Evolutionary conservation across 2,113 vertebrate genomes (phyloP).

Genomic region (Bostrychus sinensis): DNA sequence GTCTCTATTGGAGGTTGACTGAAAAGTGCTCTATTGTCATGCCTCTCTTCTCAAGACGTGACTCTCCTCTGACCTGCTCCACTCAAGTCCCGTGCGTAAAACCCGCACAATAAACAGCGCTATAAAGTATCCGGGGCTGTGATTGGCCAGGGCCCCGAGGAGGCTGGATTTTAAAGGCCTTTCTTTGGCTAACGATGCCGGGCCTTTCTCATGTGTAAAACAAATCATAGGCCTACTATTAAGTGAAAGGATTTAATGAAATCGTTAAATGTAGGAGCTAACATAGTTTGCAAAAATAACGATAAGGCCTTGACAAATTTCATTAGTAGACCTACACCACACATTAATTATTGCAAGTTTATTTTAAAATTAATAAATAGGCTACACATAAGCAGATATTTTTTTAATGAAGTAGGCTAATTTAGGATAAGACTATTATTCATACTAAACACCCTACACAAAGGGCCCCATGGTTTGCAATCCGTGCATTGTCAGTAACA

Average conservation of each 20-base stretch:
- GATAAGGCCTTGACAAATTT: too few relatives aligned
- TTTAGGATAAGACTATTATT: too few relatives aligned
- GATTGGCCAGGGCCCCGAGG: slow-evolving; percentile 71
- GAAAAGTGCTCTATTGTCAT: neutral
- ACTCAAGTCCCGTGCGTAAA: slow-evolving; percentile 21
- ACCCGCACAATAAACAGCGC: slow-evolving; percentile 15
- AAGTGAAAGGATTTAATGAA: neutral
- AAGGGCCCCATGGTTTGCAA: too few relatives aligned
- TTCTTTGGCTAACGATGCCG: neutral
- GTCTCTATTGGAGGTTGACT: neutral
- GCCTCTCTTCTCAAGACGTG: neutral
- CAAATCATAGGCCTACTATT: neutral
- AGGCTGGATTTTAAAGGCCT: slow-evolving; percentile 18
- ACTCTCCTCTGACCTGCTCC: slow-evolving; percentile 17
- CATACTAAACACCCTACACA: too few relatives aligned
- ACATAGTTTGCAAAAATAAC: too few relatives aligned
- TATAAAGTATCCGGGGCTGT: slow-evolving; percentile 48
- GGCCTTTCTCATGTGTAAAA: neutral
- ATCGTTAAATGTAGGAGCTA: too few relatives aligned
- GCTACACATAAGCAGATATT: too few relatives aligned
- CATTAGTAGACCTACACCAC: too few relatives aligned
- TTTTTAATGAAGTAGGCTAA: too few relatives aligned
- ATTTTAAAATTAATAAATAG: too few relatives aligned
- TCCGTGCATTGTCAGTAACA: too few relatives aligned
- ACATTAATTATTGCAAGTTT: too few relatives aligned